These are phyloP conservation scores for Notodonta ziczac DNA, from an alignment of 2,888 invertebrate genomes.

Conservation along the genomic window DNA sequence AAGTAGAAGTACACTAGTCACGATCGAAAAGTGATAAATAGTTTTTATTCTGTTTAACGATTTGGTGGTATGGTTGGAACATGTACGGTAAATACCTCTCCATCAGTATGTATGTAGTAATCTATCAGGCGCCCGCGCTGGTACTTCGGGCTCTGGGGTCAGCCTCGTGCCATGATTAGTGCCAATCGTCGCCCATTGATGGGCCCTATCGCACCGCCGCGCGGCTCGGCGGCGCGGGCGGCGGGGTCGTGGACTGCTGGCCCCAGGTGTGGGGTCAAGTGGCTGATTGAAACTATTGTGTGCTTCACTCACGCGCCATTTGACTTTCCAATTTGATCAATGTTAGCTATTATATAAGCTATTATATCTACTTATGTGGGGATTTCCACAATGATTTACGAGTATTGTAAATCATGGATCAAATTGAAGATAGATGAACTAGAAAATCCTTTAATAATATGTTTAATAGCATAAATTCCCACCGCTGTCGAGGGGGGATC, in stretches of 20 bases:
- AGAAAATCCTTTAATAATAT: too few relatives aligned
- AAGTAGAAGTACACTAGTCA: too few relatives aligned
- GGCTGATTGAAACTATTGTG: conserved; percentile 1
- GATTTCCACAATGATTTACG: not conserved
- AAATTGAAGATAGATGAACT: not conserved
- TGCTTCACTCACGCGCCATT: conserved; percentile 2
- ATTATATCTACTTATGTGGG: not conserved
- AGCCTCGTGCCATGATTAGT: not conserved
- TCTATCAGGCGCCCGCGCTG: not conserved
- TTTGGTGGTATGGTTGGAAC: too few relatives aligned
- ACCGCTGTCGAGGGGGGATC: too few relatives aligned
- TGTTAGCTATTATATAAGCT: not conserved
- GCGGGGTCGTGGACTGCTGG: not conserved
- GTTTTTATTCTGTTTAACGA: too few relatives aligned
- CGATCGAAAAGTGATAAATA: too few relatives aligned
- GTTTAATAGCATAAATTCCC: too few relatives aligned
- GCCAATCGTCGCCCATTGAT: not conserved
- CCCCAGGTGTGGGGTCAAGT: not conserved
- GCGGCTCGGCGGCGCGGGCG: too few relatives aligned
- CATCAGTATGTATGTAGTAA: not conserved
- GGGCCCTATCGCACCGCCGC: too few relatives aligned
- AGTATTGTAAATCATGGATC: not conserved
- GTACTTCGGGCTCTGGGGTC: not conserved
- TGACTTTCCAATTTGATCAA: conserved; percentile 1
- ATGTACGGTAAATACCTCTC: too few relatives aligned